These are phyloP conservation scores for Triops longicaudatus DNA, from an alignment of 1,140 invertebrate genomes.

Conservation along the genomic window DNA sequence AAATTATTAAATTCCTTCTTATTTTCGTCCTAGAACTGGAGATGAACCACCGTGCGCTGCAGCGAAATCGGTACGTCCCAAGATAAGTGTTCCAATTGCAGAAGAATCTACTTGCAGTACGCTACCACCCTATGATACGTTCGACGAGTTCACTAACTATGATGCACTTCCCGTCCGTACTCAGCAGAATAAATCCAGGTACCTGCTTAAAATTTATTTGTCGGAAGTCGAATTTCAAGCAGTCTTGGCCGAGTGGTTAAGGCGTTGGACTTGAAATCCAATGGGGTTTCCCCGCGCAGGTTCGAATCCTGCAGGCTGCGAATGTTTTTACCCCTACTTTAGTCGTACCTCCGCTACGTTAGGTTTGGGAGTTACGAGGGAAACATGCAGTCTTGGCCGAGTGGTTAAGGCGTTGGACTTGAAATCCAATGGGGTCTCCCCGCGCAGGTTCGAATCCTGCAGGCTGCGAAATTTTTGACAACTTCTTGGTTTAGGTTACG, in stretches of 20 bases:
- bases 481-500: constrained; percentile 34
- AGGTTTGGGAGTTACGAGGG: no score
- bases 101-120: neutral
- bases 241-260: constrained; percentile 55
- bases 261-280: constrained; percentile 73
- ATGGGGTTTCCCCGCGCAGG: constrained; percentile 71
- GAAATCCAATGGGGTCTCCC: constrained; percentile 73
- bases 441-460: constrained; percentile 75
- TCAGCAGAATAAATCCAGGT: neutral
- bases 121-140: neutral
- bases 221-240: constrained; percentile 26
- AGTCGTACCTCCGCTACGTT: neutral
- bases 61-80: neutral
- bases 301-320: constrained; percentile 73
- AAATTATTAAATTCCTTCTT: neutral
- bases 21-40: no score
- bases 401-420: constrained; percentile 69
- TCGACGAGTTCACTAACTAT: neutral
- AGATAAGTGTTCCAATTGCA: neutral
- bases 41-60: no score
- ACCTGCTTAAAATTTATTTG: neutral
- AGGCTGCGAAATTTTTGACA: constrained; percentile 52
- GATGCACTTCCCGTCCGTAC: neutral
- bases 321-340: constrained; percentile 36
- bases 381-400: constrained; percentile 44